Evolutionary conservation across 2,113 vertebrate genomes (phyloP), one percentile per base, ranked within the genome.

Genomic region (Pantherophis guttatus): DNA sequence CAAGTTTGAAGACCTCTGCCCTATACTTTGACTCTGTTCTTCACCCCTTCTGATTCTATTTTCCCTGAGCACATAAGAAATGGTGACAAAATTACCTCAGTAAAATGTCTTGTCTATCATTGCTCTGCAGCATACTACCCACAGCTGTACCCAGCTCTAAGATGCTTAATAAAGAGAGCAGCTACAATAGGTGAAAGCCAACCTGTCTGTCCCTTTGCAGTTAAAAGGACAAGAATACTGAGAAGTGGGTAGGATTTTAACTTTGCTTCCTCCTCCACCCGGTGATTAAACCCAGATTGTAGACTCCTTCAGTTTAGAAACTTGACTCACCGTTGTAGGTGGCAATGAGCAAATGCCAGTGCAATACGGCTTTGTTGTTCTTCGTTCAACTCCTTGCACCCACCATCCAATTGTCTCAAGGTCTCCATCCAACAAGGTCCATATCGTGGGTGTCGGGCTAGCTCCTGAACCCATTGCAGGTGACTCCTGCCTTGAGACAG

Each of bases 351-450:
- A 90, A 93, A 90, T 9, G 17, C 29, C 13, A 93, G n/a, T 0
- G 92, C 92, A 65, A 93, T 93, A 10, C 50, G 89, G 57, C 92
- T 93, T 24, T 93, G 95, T n/a, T 93, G 75, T 15, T 95, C 95
- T 44, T 95, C 95, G 85, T 90, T 55, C 54, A 93, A 90, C 90
- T 95, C 96, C 92, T 48, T 94, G 92, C 89, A 87, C 26, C 57
- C 55, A 57, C 24, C 1, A 1, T 75, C 9, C 33, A 75, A 12
- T 7, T 44, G 52, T 21, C 19, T 4, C 75, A 94, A 90, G 59
- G 91, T 91, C 33, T 19, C 59, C 9, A 48, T 91, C 93, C 94
- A 95, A 57, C 94, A 94, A 17, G 39, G 29, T 48, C 93, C 95
- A 39, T 90, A 95, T 50, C 81, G 92, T 3, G 91, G 94, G 44